Evolutionary conservation across 2,797 vertebrate genomes (phyloP), one percentile per base, ranked within the genome.

Genomic region (Agapornis canus): DNA sequence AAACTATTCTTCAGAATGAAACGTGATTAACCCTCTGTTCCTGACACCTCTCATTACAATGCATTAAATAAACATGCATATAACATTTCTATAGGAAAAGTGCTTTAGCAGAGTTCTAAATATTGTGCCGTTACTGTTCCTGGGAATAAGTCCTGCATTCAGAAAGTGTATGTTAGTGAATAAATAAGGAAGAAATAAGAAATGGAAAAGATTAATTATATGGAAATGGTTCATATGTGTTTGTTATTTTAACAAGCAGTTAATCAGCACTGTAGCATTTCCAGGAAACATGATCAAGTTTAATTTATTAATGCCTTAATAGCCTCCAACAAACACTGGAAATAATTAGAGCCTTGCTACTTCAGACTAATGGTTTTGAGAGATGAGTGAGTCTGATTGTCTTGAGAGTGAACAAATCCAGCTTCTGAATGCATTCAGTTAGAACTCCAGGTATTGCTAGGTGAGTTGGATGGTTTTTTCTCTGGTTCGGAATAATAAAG

Each of bases 271-370:
- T 82, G 43, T 82, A 94, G 13, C 52, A 39, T 91, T 91, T 89
- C 61, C 89, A 64, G 76, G 82, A 94, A 95, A 80, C 48, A 68
- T 11, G 20, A 72, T 82, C 48, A 80, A 66, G 32, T 75, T 87
- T 66, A 93, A 89, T 90, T 94, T 79, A 92, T 92, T 87, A 87
- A 91, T 87, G 91, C 84, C 64, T 89, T 94, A 89, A 80, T 60
- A 71, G 37, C 40, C 23, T 89, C 65, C 45, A 87, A 91, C 43
- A 92, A 89, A 95, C 27, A 80, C 29, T 77, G 66, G 54, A 89
- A 77, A 47, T 75, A 90, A 95, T 94, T 82, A 90, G 84, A 87
- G 23, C 12, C 43, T 85, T 76, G 31, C 37, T 83, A 71, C 66
- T 89, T 93, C 66, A 84, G 35, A 82, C 9, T 89, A 68, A 73